These are phyloP conservation scores for Apostichopus parvimensis DNA, from an alignment of 35 echinoderm and acorn worm species.

Conservation along the genomic window DNA sequence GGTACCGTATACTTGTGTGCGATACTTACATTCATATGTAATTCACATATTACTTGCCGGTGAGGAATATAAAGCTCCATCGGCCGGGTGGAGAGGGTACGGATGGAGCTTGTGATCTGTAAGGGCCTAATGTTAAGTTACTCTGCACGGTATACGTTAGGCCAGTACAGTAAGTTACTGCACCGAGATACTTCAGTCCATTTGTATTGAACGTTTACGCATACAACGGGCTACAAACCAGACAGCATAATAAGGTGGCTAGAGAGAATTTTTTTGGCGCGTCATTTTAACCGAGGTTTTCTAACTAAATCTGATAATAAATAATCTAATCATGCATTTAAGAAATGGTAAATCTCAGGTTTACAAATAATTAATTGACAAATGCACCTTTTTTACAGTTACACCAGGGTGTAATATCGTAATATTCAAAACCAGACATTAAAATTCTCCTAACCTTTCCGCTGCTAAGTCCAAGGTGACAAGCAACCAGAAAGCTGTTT, in stretches of 20 bases:
- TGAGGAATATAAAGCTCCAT: background rate
- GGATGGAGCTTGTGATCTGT: no score
- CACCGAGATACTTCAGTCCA: background rate
- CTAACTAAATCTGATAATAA: background rate
- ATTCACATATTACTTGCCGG: no score
- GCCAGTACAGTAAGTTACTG: background rate
- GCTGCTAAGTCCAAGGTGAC: conserved; percentile 25
- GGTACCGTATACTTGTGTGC: background rate
- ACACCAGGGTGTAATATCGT: background rate
- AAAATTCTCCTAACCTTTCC: conserved; percentile 49
- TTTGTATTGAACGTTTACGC: background rate
- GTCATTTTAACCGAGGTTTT: background rate
- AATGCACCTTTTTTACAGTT: background rate
- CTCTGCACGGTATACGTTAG: background rate
- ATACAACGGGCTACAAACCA: conserved; percentile 4
- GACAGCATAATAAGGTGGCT: conserved; percentile 54
- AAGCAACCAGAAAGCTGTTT: conserved; percentile 33
- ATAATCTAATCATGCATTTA: background rate
- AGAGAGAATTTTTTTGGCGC: conserved; percentile 51
- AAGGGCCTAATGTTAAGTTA: conserved; percentile 24
- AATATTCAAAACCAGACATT: conserved; percentile 16
- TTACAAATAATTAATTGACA: no score
- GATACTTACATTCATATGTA: no score
- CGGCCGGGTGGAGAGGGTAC: background rate
- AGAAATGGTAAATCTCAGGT: no score